phyloP scores from a whole-genome alignment of 2,113 vertebrate species.

The Lepus americanus region DNA sequence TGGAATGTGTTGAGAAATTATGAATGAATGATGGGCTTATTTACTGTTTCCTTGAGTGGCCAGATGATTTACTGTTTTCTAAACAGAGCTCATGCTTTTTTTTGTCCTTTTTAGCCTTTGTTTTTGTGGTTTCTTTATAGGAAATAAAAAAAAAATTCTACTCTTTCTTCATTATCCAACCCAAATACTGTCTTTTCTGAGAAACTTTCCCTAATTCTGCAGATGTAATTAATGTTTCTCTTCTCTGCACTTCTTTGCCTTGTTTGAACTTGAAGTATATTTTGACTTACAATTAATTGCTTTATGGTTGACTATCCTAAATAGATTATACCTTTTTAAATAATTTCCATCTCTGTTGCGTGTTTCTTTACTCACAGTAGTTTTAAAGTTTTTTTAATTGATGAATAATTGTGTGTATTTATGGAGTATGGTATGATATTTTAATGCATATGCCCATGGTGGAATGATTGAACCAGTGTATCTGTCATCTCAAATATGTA shows the following conservation, averaged over 20 bases:
- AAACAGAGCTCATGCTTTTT: slow-evolving; percentile 4
- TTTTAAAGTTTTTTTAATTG: too few relatives aligned
- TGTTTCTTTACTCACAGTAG: slow-evolving; percentile 30
- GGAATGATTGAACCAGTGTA: too few relatives aligned
- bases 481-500: too few relatives aligned
- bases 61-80: background rate
- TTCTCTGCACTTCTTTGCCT: slow-evolving; percentile 16
- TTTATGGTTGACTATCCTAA: background rate
- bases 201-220: background rate
- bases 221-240: background rate
- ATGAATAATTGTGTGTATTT: too few relatives aligned
- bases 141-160: background rate
- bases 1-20: background rate
- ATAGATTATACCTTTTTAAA: background rate
- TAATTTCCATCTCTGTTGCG: background rate
- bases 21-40: slow-evolving; percentile 33
- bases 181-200: too few relatives aligned
- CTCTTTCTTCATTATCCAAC: background rate
- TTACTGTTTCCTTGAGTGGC: slow-evolving; percentile 16
- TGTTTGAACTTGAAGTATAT: slow-evolving; percentile 34
- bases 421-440: too few relatives aligned
- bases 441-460: too few relatives aligned
- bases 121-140: background rate
- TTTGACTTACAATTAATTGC: slow-evolving; percentile 22
- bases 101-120: background rate